Base-by-base conservation (phyloP, 2,113 vertebrate species). In the Oenanthe oenanthe region DNA sequence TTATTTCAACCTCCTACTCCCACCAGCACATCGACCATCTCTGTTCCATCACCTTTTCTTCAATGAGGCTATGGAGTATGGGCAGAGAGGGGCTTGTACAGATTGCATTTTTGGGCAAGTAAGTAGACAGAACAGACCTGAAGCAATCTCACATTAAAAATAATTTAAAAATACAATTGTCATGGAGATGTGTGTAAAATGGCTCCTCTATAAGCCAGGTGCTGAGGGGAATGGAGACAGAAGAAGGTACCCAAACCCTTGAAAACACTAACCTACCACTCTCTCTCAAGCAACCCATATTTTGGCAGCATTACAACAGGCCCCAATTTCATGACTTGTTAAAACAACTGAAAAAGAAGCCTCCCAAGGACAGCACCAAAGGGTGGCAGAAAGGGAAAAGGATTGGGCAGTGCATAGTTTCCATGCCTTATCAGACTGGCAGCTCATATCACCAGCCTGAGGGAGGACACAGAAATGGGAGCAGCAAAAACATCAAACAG, bases 1-100 rank as follows among this genome's bases (percentile, higher is more conserved):
- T 45, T n/a, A 4, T 54, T 74, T 57, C 84, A 58, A 68, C 29
- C 45, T 74, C 32, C 50, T 31, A 14, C 74, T 92, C 42, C 40
- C 8, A 18, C 11, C 43, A 54, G 36, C 63, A 54, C 20, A 53
- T 2, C 0, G 0, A 67, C 31, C 48, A 47, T 17, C 32, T 0
- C 0, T 7, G 2, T 57, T 43, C 36, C 29, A 58, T 3, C 34
- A 63, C 19, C 38, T 76, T 48, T 20, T 40, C 45, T 70, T 45
- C 70, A 38, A 2, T 19, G n/a, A 38, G 29, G 32, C 28, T 53
- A 34, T 1, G 2, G 43, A 40, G 6, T 16, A 42, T 1, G 6
- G 66, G 40, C 31, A 74, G 50, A 75, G 17, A 47, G 5, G 53
- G 15, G 21, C 16, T 57, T 34, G 25, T 24, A 74, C 12, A 20